These are phyloP conservation scores for Asteroscopus sphinx DNA, from an alignment of 2,888 invertebrate genomes.

Conservation along the genomic window DNA sequence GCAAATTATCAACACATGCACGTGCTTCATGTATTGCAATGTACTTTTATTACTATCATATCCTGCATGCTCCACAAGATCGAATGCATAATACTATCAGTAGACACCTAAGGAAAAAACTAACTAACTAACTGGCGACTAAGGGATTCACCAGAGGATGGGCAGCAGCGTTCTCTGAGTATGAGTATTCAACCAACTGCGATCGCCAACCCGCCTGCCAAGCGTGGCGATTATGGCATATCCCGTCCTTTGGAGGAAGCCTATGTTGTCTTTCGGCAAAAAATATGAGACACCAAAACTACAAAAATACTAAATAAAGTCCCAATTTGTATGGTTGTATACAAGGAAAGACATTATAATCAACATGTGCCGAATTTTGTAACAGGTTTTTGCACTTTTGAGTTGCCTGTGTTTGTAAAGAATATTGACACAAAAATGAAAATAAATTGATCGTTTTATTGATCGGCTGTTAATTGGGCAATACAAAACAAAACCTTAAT, in stretches of 20 bases:
- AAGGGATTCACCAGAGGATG: no score
- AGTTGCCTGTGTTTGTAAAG: conserved; percentile 23
- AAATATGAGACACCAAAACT: no score
- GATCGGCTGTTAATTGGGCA: no score
- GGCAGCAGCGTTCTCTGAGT: no score
- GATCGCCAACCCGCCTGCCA: no score
- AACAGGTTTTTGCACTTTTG: conserved; percentile 37
- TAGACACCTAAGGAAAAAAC: no score
- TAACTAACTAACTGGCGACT: no score
- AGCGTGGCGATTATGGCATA: no score
- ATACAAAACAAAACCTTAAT: no score
- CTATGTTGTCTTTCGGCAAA: no score
- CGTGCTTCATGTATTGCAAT: conserved; percentile 30
- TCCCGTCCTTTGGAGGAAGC: no score
- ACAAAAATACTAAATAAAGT: conserved; percentile 12
- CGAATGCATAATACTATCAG: conserved; percentile 12
- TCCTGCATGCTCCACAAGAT: conserved; percentile 21
- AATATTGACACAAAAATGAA: background rate
- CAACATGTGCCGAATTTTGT: conserved; percentile 13
- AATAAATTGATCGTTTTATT: background rate
- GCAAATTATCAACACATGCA: conserved; percentile 39
- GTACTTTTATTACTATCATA: conserved; percentile 14
- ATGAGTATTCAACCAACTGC: no score
- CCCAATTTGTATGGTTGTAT: conserved; percentile 16
- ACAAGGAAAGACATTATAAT: conserved; percentile 14